These are phyloP conservation scores for Samia ricini DNA, from an alignment of 1,140 invertebrate species.

Conservation along the genomic window DNA sequence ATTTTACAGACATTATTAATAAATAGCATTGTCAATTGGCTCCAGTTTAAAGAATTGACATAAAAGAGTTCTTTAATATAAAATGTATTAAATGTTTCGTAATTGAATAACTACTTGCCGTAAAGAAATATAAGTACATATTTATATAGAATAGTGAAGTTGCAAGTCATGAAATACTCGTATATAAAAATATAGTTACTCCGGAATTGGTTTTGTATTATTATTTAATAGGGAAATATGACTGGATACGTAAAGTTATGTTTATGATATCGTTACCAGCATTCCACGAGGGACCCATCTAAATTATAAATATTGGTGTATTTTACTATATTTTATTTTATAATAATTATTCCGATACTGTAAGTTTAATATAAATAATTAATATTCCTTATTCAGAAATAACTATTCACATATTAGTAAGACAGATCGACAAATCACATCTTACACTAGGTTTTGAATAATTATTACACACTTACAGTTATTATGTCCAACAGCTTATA, in stretches of 20 bases:
- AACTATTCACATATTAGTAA: too few relatives aligned
- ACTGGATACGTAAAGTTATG: background rate
- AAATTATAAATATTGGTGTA: too few relatives aligned
- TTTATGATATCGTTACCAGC: too few relatives aligned
- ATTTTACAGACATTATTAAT: background rate
- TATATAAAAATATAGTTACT: background rate
- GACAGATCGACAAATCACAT: too few relatives aligned
- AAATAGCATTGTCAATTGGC: constrained; percentile 10
- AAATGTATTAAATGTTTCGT: background rate
- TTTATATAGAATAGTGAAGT: background rate
- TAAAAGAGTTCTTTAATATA: background rate
- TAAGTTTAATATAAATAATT: too few relatives aligned
- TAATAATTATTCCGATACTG: too few relatives aligned
- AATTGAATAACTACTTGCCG: too few relatives aligned
- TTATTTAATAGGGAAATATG: background rate
- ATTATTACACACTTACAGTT: constrained; percentile 34
- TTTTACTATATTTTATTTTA: too few relatives aligned
- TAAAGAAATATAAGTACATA: background rate
- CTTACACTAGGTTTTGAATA: too few relatives aligned
- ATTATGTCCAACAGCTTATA: constrained; percentile 60
- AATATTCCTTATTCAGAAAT: too few relatives aligned
- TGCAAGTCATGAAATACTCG: background rate
- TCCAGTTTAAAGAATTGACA: constrained; percentile 3
- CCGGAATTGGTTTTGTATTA: background rate
- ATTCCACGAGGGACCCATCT: too few relatives aligned